These are phyloP conservation scores for Drosophila kohkoa DNA, from an alignment of 1,140 invertebrate species.

Conservation along the genomic window DNA sequence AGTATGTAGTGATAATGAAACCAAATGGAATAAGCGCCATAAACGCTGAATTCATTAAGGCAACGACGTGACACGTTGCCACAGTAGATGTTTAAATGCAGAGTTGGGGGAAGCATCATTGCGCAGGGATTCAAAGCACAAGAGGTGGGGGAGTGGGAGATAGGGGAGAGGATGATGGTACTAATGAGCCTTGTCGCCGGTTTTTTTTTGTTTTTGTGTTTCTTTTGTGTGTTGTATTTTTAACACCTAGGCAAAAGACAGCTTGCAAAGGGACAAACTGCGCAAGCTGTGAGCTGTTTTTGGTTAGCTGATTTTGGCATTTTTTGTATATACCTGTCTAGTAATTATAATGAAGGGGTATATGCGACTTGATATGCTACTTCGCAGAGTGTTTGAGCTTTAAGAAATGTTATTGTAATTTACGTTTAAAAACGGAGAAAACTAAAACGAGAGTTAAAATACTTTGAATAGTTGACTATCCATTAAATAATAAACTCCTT, in stretches of 20 bases:
- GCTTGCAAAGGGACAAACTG: constrained; percentile 51
- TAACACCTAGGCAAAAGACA: constrained; percentile 75
- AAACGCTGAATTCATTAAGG: constrained; percentile 84
- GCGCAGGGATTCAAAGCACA: neutral
- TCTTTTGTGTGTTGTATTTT: constrained; percentile 62
- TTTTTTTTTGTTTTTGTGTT: constrained; percentile 15
- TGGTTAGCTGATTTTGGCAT: constrained; percentile 11
- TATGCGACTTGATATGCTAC: neutral
- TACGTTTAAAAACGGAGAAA: no score
- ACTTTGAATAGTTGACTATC: no score
- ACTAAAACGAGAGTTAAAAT: no score
- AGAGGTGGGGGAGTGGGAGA: constrained; percentile 6
- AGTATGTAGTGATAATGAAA: constrained; percentile 73
- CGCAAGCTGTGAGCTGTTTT: constrained; percentile 25
- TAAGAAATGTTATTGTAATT: no score
- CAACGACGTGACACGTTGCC: constrained; percentile 65
- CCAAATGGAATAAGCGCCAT: constrained; percentile 84
- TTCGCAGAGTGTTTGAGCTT: no score
- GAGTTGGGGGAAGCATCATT: neutral
- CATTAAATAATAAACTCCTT: no score
- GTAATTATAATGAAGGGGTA: neutral
- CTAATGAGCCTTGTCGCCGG: constrained; percentile 68
- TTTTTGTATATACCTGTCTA: neutral
- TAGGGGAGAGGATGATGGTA: constrained; percentile 8
- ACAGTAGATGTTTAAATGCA: neutral